Percentiles rank a stretch among this genome's conserved stretches.
Conservation (phyloP, 2,113 vertebrate genomes). For the Macrotis lagotis region DNA sequence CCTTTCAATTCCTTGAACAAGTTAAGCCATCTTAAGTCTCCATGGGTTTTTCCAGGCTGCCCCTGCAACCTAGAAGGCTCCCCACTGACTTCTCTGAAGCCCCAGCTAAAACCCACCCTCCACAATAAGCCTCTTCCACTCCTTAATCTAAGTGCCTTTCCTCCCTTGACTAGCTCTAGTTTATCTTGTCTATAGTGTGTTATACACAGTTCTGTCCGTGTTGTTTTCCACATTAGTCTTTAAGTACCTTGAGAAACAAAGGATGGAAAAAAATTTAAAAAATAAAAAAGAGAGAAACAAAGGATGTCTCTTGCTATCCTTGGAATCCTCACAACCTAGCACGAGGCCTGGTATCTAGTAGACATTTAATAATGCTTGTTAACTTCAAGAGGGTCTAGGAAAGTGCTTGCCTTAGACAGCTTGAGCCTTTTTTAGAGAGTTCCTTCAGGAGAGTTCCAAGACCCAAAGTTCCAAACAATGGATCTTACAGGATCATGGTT, state of each 20-base stretch:
- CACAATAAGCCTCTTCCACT: neutral
- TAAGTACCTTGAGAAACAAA: too few species aligned
- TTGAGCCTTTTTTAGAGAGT: too few species aligned
- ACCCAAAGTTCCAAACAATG: neutral
- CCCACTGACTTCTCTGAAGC: neutral
- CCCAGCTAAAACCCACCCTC: neutral
- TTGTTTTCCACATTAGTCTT: too few species aligned
- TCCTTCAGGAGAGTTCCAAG: neutral
- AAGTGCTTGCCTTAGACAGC: too few species aligned
- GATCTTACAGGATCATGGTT: neutral
- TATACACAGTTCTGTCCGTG: neutral
- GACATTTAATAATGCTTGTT: neutral
- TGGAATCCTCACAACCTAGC: too few species aligned
- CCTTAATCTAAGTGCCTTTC: neutral
- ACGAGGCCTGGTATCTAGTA: neutral
- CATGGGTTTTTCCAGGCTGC: neutral
- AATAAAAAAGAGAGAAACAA: too few species aligned
- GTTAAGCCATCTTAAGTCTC: neutral
- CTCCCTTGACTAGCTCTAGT: neutral
- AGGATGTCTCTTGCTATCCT: neutral
- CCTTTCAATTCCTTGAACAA: neutral
- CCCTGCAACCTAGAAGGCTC: neutral
- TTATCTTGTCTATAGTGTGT: too few species aligned
- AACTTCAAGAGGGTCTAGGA: neutral
- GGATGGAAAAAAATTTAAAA: too few species aligned